These are phyloP conservation scores for Cephonodes hylas DNA, from an alignment of 2,888 invertebrate species.

Conservation along the genomic window DNA sequence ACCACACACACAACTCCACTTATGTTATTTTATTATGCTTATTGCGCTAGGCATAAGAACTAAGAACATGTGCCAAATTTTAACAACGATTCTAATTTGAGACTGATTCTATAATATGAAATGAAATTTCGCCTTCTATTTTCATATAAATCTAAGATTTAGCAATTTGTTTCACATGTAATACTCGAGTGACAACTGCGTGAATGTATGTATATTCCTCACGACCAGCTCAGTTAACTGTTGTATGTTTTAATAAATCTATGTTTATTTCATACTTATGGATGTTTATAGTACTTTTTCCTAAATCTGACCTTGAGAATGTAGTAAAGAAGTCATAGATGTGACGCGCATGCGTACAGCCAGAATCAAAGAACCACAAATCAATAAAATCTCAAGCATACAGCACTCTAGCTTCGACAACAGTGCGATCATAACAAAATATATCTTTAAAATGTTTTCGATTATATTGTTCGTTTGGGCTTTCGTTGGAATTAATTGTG, in stretches of 20 bases:
- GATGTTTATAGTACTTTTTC: conserved; percentile 40
- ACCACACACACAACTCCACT: neutral
- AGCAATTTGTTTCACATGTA: conserved; percentile 26
- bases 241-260: conserved; percentile 57
- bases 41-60: conserved; percentile 21
- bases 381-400: conserved; percentile 58
- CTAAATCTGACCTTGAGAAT: conserved; percentile 53
- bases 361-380: conserved; percentile 40
- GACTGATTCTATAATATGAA: conserved; percentile 70
- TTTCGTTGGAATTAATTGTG: conserved; percentile 53
- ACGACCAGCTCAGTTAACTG: conserved; percentile 44
- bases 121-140: conserved; percentile 72
- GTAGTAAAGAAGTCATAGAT: conserved; percentile 35
- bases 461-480: conserved; percentile 45
- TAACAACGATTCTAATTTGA: conserved; percentile 67
- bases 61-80: conserved; percentile 51
- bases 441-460: conserved; percentile 55
- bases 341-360: conserved; percentile 62
- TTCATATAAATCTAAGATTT: conserved; percentile 54
- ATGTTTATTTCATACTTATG: conserved; percentile 46
- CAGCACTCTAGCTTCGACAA: conserved; percentile 44
- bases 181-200: neutral
- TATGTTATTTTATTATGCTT: conserved; percentile 20
- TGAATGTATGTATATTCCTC: conserved; percentile 12
- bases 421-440: conserved; percentile 53